A percentile compares a stretch with the other conserved stretches of the same genome.
Evolutionary conservation across 64 coral and sea anemone species (phyloP).

Genomic region (Orbicella faveolata): DNA sequence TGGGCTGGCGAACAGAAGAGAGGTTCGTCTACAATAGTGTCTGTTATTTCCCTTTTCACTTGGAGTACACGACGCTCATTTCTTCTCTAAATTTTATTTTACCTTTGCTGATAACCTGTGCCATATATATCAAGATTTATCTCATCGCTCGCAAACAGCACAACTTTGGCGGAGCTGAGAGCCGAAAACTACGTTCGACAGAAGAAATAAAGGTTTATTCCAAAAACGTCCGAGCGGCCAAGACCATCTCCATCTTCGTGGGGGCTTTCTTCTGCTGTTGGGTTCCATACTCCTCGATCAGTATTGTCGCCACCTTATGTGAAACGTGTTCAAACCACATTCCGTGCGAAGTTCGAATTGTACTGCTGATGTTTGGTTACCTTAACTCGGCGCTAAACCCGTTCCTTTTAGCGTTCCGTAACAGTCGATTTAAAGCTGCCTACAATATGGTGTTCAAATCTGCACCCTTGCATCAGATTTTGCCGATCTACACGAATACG

Average conservation of each 20-base stretch:
- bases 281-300: constrained; percentile 33
- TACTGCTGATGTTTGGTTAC: constrained; percentile 61
- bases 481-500: neutral
- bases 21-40: neutral
- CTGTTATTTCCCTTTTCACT: constrained; percentile 58
- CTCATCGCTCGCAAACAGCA: constrained; percentile 51
- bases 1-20: neutral
- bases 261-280: constrained; percentile 54
- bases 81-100: constrained; percentile 75
- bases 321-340: neutral
- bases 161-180: neutral
- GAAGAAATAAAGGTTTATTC: constrained; percentile 47
- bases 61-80: constrained; percentile 48
- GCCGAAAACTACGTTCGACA: neutral
- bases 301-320: constrained; percentile 16
- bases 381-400: constrained; percentile 70
- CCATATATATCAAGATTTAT: constrained; percentile 78
- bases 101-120: constrained; percentile 62
- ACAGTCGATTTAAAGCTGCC: constrained; percentile 10
- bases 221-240: constrained; percentile 48
- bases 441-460: neutral
- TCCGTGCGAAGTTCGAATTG: neutral
- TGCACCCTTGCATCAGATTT: neutral
- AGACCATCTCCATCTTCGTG: constrained; percentile 66
- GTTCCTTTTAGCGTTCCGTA: constrained; percentile 58